Percentiles rank a stretch among this genome's conserved stretches.
phyloP scores from a whole-genome alignment of 1,140 invertebrate species.

The Aradophagus sp. region DNA sequence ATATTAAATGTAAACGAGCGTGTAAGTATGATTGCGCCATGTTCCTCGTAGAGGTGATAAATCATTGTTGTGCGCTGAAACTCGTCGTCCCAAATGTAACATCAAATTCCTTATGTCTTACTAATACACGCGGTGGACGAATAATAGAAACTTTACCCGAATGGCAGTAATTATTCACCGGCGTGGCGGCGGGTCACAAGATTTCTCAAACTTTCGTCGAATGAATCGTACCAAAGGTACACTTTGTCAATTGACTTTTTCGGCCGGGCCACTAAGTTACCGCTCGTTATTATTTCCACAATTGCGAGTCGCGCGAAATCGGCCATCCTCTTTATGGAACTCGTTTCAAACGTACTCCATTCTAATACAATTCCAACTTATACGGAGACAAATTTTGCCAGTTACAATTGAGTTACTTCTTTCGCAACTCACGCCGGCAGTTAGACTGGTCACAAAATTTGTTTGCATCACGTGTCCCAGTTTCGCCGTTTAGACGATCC shows the following conservation, averaged over 20 bases:
- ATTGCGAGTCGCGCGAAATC: no score
- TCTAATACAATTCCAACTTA: constrained; percentile 35
- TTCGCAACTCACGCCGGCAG: constrained; percentile 19
- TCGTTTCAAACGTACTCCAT: no score
- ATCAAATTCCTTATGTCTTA: no score
- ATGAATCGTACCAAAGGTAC: constrained; percentile 32
- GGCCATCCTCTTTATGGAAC: no score
- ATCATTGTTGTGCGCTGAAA: no score
- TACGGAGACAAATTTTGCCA: constrained; percentile 26
- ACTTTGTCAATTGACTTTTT: constrained; percentile 47
- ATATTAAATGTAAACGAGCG: no score
- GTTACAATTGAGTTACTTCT: constrained; percentile 19
- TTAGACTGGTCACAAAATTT: constrained; percentile 13
- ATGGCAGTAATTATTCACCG: constrained; percentile 46
- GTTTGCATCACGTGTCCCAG: constrained; percentile 8
- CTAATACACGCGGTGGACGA: constrained; percentile 41
- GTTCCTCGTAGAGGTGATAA: no score
- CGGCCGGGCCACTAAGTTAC: constrained; percentile 16
- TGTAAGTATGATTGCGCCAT: no score
- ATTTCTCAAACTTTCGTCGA: constrained; percentile 36
- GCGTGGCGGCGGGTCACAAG: constrained; percentile 30
- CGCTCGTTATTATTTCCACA: constrained; percentile 5
- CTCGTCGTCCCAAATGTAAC: no score
- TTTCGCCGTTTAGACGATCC: no score
- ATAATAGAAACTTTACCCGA: constrained; percentile 53